Conservation (phyloP, 2,888 invertebrate genomes). For the Philaethria dido region DNA sequence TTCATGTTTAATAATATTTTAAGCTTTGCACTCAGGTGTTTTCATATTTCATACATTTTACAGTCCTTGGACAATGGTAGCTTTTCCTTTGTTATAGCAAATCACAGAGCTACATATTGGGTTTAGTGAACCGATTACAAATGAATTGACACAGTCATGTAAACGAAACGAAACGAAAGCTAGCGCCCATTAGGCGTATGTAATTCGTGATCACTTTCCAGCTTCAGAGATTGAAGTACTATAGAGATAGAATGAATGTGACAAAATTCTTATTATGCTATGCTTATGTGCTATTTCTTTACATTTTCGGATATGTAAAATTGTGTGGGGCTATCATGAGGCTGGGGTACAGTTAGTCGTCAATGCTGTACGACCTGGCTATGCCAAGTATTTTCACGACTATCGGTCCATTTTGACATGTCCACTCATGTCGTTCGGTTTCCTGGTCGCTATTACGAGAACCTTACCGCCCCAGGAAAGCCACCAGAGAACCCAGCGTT, state of each 20-base stretch:
- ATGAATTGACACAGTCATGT: slow-evolving; percentile 6
- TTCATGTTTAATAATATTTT: neutral
- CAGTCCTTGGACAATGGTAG: neutral
- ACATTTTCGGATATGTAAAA: too few relatives aligned
- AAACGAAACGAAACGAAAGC: neutral
- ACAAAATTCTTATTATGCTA: too few relatives aligned
- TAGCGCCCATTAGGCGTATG: neutral
- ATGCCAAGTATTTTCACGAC: too few relatives aligned
- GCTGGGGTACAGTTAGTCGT: too few relatives aligned
- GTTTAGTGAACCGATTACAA: slow-evolving; percentile 10
- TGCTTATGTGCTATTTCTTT: too few relatives aligned
- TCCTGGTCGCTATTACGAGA: too few relatives aligned
- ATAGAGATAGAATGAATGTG: neutral
- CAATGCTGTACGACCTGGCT: too few relatives aligned
- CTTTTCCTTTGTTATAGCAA: neutral
- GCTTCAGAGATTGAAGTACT: neutral
- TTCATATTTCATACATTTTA: slow-evolving; percentile 3
- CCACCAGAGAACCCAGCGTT: too few relatives aligned
- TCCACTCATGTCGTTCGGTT: too few relatives aligned
- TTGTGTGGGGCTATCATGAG: too few relatives aligned
- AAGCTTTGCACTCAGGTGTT: neutral
- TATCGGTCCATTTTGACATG: too few relatives aligned
- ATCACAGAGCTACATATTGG: neutral
- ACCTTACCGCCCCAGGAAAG: too few relatives aligned
- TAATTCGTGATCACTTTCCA: neutral